Evolutionary conservation across 2,888 invertebrate species (phyloP).

Genomic region (Anthrax anthrax): DNA sequence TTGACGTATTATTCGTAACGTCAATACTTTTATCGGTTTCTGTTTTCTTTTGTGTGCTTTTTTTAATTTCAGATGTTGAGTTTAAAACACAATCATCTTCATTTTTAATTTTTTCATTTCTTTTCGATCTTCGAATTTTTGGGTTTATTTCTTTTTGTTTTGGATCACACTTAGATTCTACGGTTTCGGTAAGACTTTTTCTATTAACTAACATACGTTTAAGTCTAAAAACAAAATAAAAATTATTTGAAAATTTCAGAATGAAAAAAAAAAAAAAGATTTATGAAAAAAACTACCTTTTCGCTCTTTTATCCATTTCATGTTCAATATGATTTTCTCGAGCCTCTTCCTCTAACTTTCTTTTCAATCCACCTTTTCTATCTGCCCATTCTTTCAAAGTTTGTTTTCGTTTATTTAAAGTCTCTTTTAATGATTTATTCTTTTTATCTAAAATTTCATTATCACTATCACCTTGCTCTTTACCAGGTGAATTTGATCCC

Average conservation of each 20-base stretch:
- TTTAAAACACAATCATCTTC: not conserved
- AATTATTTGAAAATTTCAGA: not conserved
- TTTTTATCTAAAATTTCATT: conserved; percentile 12
- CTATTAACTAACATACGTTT: conserved; percentile 25
- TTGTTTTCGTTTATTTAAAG: conserved; percentile 38
- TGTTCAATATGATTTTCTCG: conserved; percentile 42
- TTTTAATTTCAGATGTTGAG: not conserved
- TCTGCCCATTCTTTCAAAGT: conserved; percentile 48
- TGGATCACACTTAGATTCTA: too few species aligned
- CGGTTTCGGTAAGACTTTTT: too few species aligned
- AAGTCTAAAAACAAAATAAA: conserved; percentile 17
- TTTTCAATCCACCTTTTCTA: conserved; percentile 44
- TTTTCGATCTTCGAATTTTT: not conserved
- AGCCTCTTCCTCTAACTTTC: conserved; percentile 42
- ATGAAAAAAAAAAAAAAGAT: not conserved
- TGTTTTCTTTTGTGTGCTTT: not conserved
- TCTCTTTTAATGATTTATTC: conserved; percentile 18
- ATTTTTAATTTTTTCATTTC: not conserved
- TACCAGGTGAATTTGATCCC: conserved; percentile 48
- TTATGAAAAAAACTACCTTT: conserved; percentile 23
- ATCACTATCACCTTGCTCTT: conserved; percentile 28
- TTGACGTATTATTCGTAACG: not conserved
- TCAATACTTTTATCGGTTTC: not conserved
- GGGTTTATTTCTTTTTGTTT: too few species aligned
- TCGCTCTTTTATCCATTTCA: conserved; percentile 46